These are phyloP conservation scores for Acleris sparsana DNA, from an alignment of 2,888 invertebrate species.

Conservation along the genomic window DNA sequence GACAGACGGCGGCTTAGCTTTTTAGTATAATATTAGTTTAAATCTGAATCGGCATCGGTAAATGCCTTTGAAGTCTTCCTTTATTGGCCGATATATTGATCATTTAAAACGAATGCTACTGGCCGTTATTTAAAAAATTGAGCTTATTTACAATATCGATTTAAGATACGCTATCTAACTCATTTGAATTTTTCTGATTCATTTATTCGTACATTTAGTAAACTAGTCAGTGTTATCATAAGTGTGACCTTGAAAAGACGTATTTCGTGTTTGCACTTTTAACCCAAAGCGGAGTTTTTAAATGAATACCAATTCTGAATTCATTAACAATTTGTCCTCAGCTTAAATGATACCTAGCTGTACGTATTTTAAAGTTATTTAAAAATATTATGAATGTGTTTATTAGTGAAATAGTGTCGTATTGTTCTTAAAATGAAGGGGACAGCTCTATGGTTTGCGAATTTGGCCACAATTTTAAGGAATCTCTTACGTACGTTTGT, in stretches of 20 bases:
- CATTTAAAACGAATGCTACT: too few species aligned
- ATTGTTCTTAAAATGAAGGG: neutral
- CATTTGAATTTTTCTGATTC: slow-evolving; percentile 18
- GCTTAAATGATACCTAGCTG: neutral
- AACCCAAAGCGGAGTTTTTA: slow-evolving; percentile 4
- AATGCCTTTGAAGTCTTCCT: too few species aligned
- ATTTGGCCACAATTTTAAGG: neutral
- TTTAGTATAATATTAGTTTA: too few species aligned
- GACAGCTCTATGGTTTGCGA: neutral
- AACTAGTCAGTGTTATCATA: slow-evolving; percentile 8
- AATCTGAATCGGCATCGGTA: too few species aligned
- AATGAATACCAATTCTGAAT: slow-evolving; percentile 6
- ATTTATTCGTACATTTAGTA: slow-evolving; percentile 7
- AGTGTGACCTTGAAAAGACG: slow-evolving; percentile 27
- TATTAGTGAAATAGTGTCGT: neutral
- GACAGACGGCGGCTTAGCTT: too few species aligned
- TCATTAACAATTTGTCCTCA: neutral
- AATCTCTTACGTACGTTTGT: neutral
- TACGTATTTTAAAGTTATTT: neutral
- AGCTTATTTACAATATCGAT: neutral
- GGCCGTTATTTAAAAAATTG: neutral
- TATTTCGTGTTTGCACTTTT: slow-evolving; percentile 26
- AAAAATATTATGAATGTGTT: slow-evolving; percentile 13
- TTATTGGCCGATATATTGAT: too few species aligned
- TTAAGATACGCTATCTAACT: neutral